Evolutionary conservation across 2,113 vertebrate genomes (phyloP).

Genomic region (Tylochromis polylepis): DNA sequence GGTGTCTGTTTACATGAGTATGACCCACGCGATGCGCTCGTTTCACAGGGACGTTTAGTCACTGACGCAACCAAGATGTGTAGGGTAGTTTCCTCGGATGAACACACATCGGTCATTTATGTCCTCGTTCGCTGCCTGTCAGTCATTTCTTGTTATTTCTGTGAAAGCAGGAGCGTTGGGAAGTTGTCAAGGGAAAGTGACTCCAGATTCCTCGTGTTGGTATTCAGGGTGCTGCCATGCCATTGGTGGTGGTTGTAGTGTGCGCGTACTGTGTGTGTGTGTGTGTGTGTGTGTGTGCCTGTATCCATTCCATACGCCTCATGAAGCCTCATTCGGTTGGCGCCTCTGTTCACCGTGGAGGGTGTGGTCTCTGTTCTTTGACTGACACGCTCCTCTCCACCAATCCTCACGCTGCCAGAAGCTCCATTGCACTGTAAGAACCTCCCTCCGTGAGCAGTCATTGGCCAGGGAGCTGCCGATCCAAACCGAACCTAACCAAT

Average conservation of each 20-base stretch:
- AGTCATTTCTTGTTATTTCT: slow-evolving; percentile 46
- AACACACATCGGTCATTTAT: slow-evolving; percentile 29
- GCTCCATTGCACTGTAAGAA: slow-evolving; percentile 76
- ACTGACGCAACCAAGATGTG: slow-evolving; percentile 52
- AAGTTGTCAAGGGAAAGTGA: slow-evolving; percentile 52
- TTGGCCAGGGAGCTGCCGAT: slow-evolving; percentile 67
- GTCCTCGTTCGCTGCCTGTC: slow-evolving; percentile 47
- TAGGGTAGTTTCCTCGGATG: slow-evolving; percentile 48
- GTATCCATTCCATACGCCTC: background rate
- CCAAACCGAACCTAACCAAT: slow-evolving; percentile 53
- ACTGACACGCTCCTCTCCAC: slow-evolving; percentile 46
- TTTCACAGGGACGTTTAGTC: slow-evolving; percentile 64
- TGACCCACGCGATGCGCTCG: slow-evolving; percentile 54
- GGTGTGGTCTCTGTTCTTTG: slow-evolving; percentile 39
- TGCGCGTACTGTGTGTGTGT: background rate
- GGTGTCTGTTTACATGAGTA: slow-evolving; percentile 79
- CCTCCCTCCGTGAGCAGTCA: slow-evolving; percentile 70
- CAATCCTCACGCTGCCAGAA: slow-evolving; percentile 66
- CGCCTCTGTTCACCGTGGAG: slow-evolving; percentile 34
- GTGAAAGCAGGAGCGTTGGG: slow-evolving; percentile 38
- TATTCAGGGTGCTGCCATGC: slow-evolving; percentile 67
- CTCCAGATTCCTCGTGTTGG: slow-evolving; percentile 55
- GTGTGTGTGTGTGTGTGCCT: background rate
- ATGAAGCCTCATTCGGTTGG: slow-evolving; percentile 48
- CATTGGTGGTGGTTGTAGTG: slow-evolving; percentile 19